Percentiles rank a stretch among this genome's conserved stretches.
phyloP scores from a whole-genome alignment of 2,797 vertebrate species.

The Darevskia mixta region DNA sequence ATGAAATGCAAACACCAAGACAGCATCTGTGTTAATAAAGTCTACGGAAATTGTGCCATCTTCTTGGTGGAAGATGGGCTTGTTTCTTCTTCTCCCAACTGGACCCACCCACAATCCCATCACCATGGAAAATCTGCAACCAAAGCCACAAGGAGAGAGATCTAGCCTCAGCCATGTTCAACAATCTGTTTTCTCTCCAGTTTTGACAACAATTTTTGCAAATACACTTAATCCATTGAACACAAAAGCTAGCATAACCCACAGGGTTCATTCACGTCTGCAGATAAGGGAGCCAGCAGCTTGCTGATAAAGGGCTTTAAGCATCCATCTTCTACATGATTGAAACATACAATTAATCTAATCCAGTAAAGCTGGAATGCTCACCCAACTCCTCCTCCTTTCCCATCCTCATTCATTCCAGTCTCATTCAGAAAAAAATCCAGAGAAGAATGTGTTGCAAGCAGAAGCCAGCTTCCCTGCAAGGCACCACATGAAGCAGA shows the following conservation, averaged over 20 bases:
- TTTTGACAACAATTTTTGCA: constrained; percentile 37
- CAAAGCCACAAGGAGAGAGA: constrained; percentile 2
- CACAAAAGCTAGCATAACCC: constrained; percentile 34
- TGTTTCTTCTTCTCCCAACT: too few relatives aligned
- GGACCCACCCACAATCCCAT: neutral
- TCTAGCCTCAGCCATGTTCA: neutral
- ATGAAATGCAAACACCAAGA: neutral
- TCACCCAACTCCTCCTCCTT: constrained; percentile 12
- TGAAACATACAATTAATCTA: constrained; percentile 21
- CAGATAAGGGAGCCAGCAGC: constrained; percentile 48
- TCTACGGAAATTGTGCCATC: neutral
- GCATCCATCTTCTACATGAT: constrained; percentile 55
- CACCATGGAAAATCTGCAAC: neutral
- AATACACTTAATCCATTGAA: neutral
- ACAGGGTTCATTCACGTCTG: constrained; percentile 57
- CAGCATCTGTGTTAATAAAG: neutral
- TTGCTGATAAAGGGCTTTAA: constrained; percentile 59
- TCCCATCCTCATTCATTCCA: neutral
- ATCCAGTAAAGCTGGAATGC: constrained; percentile 40
- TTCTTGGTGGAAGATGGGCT: too few relatives aligned
- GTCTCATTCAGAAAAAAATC: constrained; percentile 41
- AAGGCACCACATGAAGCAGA: neutral
- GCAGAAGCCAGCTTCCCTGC: constrained; percentile 6
- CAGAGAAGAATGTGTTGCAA: constrained; percentile 10
- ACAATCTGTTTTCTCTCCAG: constrained; percentile 28